Percentiles rank a stretch among this genome's conserved stretches.
Conservation (phyloP, 2,113 vertebrate genomes). For the Hiodon tergisus region DNA sequence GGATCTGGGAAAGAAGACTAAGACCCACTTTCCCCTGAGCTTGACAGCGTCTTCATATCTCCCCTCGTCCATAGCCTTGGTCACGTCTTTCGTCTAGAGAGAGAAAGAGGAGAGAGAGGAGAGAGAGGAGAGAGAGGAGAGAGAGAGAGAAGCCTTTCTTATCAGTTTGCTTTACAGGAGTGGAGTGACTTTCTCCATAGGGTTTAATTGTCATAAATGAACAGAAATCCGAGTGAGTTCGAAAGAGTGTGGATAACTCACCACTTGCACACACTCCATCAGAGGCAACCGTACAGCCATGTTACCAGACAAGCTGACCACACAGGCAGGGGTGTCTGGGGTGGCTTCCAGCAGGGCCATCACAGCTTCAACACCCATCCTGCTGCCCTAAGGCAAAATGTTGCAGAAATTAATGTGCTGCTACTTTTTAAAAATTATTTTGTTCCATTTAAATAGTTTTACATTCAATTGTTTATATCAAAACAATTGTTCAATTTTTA, state of each 20-base stretch:
- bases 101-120: not conserved
- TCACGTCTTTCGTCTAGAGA: constrained; percentile 84
- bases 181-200: not conserved
- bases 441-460: too few species aligned
- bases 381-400: constrained; percentile 54
- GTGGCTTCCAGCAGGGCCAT: constrained; percentile 70
- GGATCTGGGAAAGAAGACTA: constrained; percentile 17
- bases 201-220: not conserved
- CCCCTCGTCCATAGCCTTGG: constrained; percentile 77
- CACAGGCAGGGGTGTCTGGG: constrained; percentile 65
- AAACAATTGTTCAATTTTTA: too few species aligned
- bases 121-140: not conserved
- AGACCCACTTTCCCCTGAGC: constrained; percentile 79
- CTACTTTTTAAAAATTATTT: too few species aligned
- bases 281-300: constrained; percentile 56
- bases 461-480: too few species aligned
- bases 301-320: constrained; percentile 73
- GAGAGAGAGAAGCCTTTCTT: not conserved
- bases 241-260: constrained; percentile 24
- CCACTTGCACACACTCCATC: constrained; percentile 63
- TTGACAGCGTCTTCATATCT: constrained; percentile 80
- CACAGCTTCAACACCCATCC: constrained; percentile 73
- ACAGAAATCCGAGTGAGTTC: too few species aligned
- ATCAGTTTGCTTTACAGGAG: not conserved
- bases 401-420: not conserved